These are phyloP conservation scores for Sebastolobus alascanus DNA, from an alignment of 2,797 vertebrate genomes.

Conservation along the genomic window DNA sequence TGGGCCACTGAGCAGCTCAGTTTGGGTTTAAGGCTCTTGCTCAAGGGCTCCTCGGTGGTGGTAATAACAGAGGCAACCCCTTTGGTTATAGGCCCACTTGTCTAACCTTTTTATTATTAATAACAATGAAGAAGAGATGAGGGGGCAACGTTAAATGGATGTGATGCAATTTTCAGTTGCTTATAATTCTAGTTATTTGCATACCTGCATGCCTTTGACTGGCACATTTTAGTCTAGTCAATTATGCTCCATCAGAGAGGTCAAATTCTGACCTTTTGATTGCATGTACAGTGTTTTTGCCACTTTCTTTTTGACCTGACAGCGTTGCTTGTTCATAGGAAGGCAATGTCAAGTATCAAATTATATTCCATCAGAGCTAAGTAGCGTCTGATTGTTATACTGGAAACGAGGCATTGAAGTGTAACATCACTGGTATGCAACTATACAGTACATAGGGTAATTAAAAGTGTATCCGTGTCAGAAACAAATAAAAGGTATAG, in stretches of 20 bases:
- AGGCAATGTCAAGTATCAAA: background rate
- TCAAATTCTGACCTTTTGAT: conserved; percentile 3
- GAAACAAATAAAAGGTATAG: background rate
- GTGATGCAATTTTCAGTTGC: background rate
- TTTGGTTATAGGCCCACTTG: background rate
- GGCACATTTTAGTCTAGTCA: conserved; percentile 1
- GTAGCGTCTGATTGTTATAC: background rate
- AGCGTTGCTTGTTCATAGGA: conserved; percentile 30
- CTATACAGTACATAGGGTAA: no score
- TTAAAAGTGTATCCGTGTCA: background rate
- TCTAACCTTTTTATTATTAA: background rate
- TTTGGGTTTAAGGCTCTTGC: background rate
- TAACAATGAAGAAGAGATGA: background rate
- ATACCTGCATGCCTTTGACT: background rate
- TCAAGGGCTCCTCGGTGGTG: background rate
- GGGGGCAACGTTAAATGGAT: background rate
- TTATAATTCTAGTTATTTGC: background rate
- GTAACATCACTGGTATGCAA: background rate
- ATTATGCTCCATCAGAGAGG: conserved; percentile 3
- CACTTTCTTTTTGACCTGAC: conserved; percentile 1
- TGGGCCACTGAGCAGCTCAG: background rate
- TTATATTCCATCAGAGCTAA: conserved; percentile 37
- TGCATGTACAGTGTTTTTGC: conserved; percentile 17
- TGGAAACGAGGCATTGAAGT: conserved; percentile 65
- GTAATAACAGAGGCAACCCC: background rate